A percentile compares a stretch with the other conserved stretches of the same genome.
phyloP scores from a whole-genome alignment of 2,888 invertebrate genomes.

The Eilema griseolum region DNA sequence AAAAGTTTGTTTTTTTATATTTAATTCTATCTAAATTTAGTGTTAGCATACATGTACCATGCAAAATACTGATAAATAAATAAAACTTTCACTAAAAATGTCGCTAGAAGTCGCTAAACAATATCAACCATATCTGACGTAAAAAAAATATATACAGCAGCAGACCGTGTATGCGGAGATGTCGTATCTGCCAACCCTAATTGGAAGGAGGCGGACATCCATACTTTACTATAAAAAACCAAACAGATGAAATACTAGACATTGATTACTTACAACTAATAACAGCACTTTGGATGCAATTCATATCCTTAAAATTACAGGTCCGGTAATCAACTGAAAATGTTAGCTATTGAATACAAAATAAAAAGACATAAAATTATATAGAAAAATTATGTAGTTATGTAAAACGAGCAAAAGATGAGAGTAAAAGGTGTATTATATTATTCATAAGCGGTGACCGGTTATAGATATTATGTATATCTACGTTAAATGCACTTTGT shows the following conservation, averaged over 20 bases:
- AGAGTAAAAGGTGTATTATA: too few relatives aligned
- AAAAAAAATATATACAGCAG: too few relatives aligned
- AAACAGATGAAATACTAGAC: neutral
- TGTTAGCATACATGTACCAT: neutral
- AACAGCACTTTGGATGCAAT: constrained; percentile 74
- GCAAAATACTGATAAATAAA: too few relatives aligned
- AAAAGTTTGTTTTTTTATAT: neutral
- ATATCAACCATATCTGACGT: neutral
- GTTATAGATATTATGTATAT: too few relatives aligned
- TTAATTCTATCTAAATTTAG: neutral
- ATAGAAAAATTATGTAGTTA: neutral
- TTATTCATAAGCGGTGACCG: too few relatives aligned
- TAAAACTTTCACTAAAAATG: neutral
- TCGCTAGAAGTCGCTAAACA: neutral
- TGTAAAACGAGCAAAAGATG: too few relatives aligned
- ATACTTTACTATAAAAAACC: neutral
- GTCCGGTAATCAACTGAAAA: constrained; percentile 69
- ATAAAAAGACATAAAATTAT: neutral
- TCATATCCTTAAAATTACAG: constrained; percentile 83
- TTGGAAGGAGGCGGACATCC: neutral
- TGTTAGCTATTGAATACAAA: constrained; percentile 6
- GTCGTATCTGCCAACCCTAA: too few relatives aligned
- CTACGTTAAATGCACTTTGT: too few relatives aligned
- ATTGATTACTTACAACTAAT: constrained; percentile 58
- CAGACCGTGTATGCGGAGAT: too few relatives aligned